Percentiles rank a stretch among this genome's conserved stretches.
These are phyloP conservation scores for Amia ocellicauda DNA, from an alignment of 2,113 vertebrate genomes.

Conservation along the genomic window DNA sequence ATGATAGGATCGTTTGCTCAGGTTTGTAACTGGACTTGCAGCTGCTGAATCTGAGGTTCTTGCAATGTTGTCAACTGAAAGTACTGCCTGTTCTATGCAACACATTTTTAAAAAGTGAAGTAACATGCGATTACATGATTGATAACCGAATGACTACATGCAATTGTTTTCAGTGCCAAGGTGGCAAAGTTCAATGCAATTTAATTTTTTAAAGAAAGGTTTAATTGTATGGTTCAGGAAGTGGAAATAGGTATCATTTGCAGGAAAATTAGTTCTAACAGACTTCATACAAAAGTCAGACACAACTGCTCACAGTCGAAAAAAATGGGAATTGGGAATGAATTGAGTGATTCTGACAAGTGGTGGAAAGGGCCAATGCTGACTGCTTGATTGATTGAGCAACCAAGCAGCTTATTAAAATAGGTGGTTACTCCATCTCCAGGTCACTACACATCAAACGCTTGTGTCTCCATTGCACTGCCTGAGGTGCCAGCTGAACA, in stretches of 20 bases:
- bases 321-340: slow-evolving; percentile 1
- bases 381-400: slow-evolving; percentile 3
- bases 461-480: neutral
- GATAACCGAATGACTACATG: no score
- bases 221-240: slow-evolving; percentile 42
- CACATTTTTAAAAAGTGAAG: no score
- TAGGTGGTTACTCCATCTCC: neutral
- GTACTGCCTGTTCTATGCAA: no score
- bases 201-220: slow-evolving; percentile 24
- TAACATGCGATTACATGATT: no score
- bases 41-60: no score
- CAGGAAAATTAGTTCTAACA: slow-evolving; percentile 45
- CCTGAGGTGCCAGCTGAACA: neutral
- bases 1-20: no score
- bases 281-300: neutral
- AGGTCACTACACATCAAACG: neutral
- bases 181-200: no score
- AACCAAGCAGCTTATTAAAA: slow-evolving; percentile 10
- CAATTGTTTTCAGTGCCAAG: no score
- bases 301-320: neutral
- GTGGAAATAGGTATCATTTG: slow-evolving; percentile 45
- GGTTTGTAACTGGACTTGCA: no score
- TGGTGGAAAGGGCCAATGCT: slow-evolving; percentile 1
- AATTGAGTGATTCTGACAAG: neutral
- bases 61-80: no score